Evolutionary conservation across 2,888 invertebrate species (phyloP).

Genomic region (Bursaphelenchus okinawaensis): DNA sequence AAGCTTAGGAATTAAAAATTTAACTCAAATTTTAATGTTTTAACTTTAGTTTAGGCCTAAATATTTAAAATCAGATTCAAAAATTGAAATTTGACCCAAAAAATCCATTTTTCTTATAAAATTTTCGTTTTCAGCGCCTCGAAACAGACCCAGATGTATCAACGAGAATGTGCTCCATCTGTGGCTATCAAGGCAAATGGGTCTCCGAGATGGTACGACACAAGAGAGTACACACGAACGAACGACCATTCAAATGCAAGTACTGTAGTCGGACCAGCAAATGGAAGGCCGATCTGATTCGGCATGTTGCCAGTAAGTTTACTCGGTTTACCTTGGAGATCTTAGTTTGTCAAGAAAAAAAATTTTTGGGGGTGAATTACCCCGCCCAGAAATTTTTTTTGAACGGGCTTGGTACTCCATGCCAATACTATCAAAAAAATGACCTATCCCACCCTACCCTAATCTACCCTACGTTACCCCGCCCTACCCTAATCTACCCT

Average conservation of each 20-base stretch:
- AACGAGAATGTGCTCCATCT: slow-evolving; percentile 55
- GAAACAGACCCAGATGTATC: slow-evolving; percentile 57
- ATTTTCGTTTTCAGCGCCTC: slow-evolving; percentile 37
- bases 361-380: neutral
- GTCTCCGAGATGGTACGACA: slow-evolving; percentile 62
- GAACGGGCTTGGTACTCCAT: too few relatives aligned
- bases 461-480: too few relatives aligned
- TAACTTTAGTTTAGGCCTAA: neutral
- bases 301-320: slow-evolving; percentile 60
- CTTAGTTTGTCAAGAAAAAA: neutral
- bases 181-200: slow-evolving; percentile 59
- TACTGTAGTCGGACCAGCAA: slow-evolving; percentile 61
- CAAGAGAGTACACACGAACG: slow-evolving; percentile 59
- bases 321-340: neutral
- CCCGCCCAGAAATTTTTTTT: too few relatives aligned
- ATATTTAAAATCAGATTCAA: neutral
- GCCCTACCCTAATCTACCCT: too few relatives aligned
- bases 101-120: neutral
- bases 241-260: slow-evolving; percentile 61
- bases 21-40: neutral
- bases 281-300: slow-evolving; percentile 62
- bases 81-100: neutral
- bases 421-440: too few relatives aligned
- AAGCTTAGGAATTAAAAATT: too few relatives aligned
- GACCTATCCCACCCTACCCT: too few relatives aligned